Conservation (phyloP, 2,797 vertebrate species). For the Sciurus carolinensis region DNA sequence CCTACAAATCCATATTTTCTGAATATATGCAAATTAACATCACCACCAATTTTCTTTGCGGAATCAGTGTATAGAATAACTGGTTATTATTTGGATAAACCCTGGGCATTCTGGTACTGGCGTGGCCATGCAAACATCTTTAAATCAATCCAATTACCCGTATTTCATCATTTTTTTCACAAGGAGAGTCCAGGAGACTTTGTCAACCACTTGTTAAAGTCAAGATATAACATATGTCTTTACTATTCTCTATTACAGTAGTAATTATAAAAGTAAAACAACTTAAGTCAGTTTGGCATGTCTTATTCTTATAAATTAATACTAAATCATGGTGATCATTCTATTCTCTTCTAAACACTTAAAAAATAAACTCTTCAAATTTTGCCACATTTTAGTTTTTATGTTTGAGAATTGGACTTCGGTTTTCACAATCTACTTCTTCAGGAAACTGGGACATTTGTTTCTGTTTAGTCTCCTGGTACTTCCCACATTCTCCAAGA, state of each 20-base stretch:
- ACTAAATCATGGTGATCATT: neutral
- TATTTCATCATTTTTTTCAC: constrained; percentile 10
- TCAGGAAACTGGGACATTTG: constrained; percentile 17
- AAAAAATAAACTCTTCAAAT: constrained; percentile 48
- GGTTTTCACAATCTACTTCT: constrained; percentile 10
- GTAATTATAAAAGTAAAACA: constrained; percentile 52
- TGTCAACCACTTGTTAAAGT: constrained; percentile 58
- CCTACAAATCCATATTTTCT: constrained; percentile 43
- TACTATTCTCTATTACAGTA: constrained; percentile 46
- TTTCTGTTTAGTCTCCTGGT: neutral
- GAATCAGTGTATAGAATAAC: neutral
- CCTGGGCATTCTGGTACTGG: neutral
- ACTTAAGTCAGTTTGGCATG: constrained; percentile 14
- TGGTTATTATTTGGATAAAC: neutral
- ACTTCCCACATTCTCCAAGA: neutral
- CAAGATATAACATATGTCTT: constrained; percentile 43
- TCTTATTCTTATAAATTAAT: constrained; percentile 54
- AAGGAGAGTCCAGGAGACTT: neutral
- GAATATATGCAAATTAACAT: constrained; percentile 43
- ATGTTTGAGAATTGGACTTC: neutral
- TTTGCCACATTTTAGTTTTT: neutral
- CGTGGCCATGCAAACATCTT: neutral
- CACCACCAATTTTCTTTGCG: neutral
- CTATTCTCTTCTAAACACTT: neutral
- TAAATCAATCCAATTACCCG: constrained; percentile 4